Evolutionary conservation across 2,888 invertebrate species (phyloP).

Genomic region (Argyresthia goedartella): DNA sequence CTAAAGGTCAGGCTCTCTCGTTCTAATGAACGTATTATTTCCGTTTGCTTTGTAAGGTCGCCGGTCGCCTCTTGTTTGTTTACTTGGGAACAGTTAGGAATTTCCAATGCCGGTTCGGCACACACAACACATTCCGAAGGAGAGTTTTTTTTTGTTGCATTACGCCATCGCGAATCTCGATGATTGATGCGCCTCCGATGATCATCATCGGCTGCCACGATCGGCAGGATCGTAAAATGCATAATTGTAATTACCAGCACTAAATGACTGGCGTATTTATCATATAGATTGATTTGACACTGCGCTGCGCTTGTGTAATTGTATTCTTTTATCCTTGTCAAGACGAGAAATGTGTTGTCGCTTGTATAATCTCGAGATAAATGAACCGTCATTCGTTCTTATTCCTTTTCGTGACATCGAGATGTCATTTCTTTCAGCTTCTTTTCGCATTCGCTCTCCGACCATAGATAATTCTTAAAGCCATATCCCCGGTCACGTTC

Average conservation of each 20-base stretch:
- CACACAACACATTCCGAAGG: no score
- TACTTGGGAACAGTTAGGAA: neutral
- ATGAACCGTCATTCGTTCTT: no score
- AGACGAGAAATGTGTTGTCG: neutral
- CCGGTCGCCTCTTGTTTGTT: neutral
- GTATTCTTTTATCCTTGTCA: neutral
- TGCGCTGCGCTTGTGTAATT: neutral
- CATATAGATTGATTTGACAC: slow-evolving; percentile 1
- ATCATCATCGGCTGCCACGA: neutral
- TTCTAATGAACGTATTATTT: slow-evolving; percentile 3
- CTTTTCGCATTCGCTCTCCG: no score
- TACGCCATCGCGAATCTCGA: neutral
- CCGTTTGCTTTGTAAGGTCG: neutral
- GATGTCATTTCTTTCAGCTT: no score
- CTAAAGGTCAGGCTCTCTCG: slow-evolving; percentile 1
- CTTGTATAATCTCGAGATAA: neutral
- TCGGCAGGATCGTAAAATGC: neutral
- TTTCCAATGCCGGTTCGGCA: neutral
- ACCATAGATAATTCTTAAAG: no score
- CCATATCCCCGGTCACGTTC: no score
- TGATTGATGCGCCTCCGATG: neutral
- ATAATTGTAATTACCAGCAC: neutral
- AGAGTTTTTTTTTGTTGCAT: neutral
- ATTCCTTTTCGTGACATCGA: no score
- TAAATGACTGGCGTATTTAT: neutral